phyloP scores from a whole-genome alignment of 1,140 invertebrate genomes.

The Nasonia giraulti region DNA sequence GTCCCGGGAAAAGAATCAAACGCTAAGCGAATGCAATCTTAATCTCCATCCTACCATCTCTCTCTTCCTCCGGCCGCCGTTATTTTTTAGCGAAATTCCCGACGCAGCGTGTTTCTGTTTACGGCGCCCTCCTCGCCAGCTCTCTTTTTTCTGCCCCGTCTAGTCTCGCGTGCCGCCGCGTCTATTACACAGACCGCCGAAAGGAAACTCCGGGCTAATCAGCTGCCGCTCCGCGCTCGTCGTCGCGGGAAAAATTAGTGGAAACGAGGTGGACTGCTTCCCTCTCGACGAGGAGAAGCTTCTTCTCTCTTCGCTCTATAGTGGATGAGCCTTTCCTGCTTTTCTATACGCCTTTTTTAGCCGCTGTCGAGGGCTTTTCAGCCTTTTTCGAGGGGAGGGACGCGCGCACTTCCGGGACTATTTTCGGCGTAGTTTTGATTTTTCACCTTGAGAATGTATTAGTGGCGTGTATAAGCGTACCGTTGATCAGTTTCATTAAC shows the following conservation, averaged over 20 bases:
- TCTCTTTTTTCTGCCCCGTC: not conserved
- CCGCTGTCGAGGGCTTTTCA: too few relatives aligned
- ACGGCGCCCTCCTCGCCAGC: not conserved
- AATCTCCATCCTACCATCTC: slow-evolving; percentile 23
- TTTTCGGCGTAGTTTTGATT: too few relatives aligned
- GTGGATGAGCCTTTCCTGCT: too few relatives aligned
- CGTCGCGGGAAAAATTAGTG: slow-evolving; percentile 18
- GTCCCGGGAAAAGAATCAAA: slow-evolving; percentile 30
- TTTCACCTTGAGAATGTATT: too few relatives aligned
- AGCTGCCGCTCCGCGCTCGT: not conserved
- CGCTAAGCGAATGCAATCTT: slow-evolving; percentile 38
- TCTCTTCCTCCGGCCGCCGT: not conserved
- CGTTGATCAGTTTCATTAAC: not conserved
- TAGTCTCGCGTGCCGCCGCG: not conserved
- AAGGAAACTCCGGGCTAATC: not conserved
- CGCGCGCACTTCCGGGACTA: too few relatives aligned
- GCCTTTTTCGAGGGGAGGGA: too few relatives aligned
- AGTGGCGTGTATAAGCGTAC: too few relatives aligned
- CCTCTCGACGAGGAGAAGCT: not conserved
- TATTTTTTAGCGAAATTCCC: slow-evolving; percentile 26
- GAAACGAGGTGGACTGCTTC: slow-evolving; percentile 10
- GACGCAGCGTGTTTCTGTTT: not conserved
- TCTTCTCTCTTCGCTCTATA: not conserved
- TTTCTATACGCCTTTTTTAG: too few relatives aligned
- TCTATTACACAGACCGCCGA: not conserved